Percentiles rank a stretch among this genome's conserved stretches.
These are phyloP conservation scores for Dendrophyllia cribrosa DNA, from an alignment of 64 coral and sea anemone species.

Conservation along the genomic window DNA sequence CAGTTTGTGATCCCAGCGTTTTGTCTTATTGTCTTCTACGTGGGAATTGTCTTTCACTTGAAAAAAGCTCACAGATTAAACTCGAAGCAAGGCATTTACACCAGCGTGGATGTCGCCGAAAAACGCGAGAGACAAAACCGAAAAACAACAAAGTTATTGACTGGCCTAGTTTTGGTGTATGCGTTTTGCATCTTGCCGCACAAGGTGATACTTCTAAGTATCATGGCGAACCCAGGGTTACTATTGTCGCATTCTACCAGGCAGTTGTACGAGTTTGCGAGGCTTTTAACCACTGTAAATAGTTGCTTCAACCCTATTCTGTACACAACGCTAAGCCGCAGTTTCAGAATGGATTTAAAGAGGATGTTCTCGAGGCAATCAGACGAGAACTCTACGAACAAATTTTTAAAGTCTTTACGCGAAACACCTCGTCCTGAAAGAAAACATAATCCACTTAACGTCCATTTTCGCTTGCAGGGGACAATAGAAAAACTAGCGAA, in stretches of 20 bases:
- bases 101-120: slow-evolving; percentile 30
- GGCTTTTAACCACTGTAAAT: slow-evolving; percentile 81
- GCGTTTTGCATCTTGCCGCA: slow-evolving; percentile 76
- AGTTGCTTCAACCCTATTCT: slow-evolving; percentile 80
- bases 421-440: not conserved
- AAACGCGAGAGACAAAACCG: slow-evolving; percentile 73
- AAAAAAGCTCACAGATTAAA: slow-evolving; percentile 60
- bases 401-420: not conserved
- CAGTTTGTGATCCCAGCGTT: slow-evolving; percentile 88
- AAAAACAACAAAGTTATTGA: slow-evolving; percentile 84
- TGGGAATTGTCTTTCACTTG: slow-evolving; percentile 69
- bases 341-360: slow-evolving; percentile 76
- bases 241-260: slow-evolving; percentile 62
- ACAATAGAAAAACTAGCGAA: not conserved
- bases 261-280: slow-evolving; percentile 79
- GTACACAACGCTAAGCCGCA: slow-evolving; percentile 69
- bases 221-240: slow-evolving; percentile 52
- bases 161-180: slow-evolving; percentile 81
- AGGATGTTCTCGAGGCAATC: not conserved
- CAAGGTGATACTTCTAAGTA: slow-evolving; percentile 75
- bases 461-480: not conserved
- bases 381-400: not conserved
- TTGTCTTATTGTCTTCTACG: slow-evolving; percentile 57
- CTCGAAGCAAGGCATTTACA: slow-evolving; percentile 62
- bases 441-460: not conserved